phyloP scores from a whole-genome alignment of 2,888 invertebrate genomes.

The Agrotis exclamationis region DNA sequence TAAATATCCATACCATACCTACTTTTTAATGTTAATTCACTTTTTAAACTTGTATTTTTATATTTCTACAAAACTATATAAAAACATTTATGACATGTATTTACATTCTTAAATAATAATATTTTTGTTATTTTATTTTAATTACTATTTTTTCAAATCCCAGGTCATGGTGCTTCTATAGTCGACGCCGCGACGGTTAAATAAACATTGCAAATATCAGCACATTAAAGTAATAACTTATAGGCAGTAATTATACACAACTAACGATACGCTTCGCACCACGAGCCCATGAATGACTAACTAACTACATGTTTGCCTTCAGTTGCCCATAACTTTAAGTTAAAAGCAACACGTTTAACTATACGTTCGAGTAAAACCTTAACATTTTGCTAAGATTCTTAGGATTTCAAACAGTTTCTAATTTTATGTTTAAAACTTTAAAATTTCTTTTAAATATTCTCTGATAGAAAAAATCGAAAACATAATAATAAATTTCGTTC shows the following conservation, averaged over 20 bases:
- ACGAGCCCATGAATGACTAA: conserved; percentile 9
- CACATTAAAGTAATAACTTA: conserved; percentile 41
- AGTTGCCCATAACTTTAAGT: conserved; percentile 12
- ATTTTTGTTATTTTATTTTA: neutral
- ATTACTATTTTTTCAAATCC: neutral
- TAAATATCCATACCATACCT: too few relatives aligned
- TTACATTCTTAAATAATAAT: too few relatives aligned
- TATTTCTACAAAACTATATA: too few relatives aligned
- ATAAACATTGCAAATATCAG: conserved; percentile 41
- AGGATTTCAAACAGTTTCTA: neutral
- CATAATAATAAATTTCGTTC: neutral
- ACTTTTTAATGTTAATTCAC: too few relatives aligned
- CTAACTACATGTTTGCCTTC: conserved; percentile 53
- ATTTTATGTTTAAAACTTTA: neutral
- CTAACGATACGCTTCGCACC: conserved; percentile 40
- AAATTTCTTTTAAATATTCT: neutral
- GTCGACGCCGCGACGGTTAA: neutral
- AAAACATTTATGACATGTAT: too few relatives aligned
- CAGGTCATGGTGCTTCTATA: neutral
- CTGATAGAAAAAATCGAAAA: neutral
- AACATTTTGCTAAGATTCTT: neutral
- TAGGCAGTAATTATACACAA: conserved; percentile 35
- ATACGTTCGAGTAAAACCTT: neutral
- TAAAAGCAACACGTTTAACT: neutral
- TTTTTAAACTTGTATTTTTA: too few relatives aligned